These are phyloP conservation scores for Drosophila pallidifrons DNA, from an alignment of 1,140 invertebrate species.

Conservation along the genomic window DNA sequence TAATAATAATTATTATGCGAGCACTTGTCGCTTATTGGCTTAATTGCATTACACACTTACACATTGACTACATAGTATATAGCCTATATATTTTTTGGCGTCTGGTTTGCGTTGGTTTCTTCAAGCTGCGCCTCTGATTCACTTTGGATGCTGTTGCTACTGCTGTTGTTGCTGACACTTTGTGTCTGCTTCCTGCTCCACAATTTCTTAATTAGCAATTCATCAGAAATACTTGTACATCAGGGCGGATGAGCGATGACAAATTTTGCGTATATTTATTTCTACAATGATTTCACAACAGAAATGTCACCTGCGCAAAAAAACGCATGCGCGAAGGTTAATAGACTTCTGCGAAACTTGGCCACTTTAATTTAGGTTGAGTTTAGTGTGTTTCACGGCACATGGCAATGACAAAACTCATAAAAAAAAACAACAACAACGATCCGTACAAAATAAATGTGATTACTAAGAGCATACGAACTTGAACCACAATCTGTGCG, in stretches of 20 bases:
- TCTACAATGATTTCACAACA: constrained; percentile 5
- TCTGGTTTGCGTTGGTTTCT: constrained; percentile 60
- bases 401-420: constrained; percentile 60
- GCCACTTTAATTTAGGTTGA: constrained; percentile 25
- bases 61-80: not conserved
- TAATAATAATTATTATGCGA: constrained; percentile 43
- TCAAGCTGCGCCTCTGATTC: constrained; percentile 27
- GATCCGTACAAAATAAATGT: constrained; percentile 38
- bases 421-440: constrained; percentile 23
- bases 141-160: constrained; percentile 24
- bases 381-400: constrained; percentile 20
- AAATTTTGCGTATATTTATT: constrained; percentile 29
- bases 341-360: constrained; percentile 11
- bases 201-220: constrained; percentile 50
- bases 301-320: not conserved
- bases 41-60: constrained; percentile 41
- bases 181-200: constrained; percentile 30
- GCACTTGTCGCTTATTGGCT: constrained; percentile 44
- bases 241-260: constrained; percentile 7
- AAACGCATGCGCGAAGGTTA: constrained; percentile 73
- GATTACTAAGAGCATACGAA: constrained; percentile 65
- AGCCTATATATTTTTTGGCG: constrained; percentile 38
- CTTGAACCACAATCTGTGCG: constrained; percentile 71
- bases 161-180: constrained; percentile 24
- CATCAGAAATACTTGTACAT: constrained; percentile 39